Evolutionary conservation across 1,140 invertebrate species (phyloP), one percentile per base, ranked within the genome.

Genomic region (Drosophila ercepeae): DNA sequence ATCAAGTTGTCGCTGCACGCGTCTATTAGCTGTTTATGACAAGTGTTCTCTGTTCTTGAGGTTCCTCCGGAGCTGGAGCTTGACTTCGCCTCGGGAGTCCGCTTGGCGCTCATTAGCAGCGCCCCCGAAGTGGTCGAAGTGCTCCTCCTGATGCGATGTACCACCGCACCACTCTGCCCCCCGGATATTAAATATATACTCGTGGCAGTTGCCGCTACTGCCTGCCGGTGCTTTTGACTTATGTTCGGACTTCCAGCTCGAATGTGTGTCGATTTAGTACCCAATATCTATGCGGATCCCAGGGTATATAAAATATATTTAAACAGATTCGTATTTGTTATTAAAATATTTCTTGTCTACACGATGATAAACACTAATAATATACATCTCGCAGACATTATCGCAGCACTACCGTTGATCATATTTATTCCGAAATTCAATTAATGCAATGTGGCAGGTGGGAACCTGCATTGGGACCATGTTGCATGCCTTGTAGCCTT

Each of bases 11-110:
- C 78, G 78, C 78, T 83, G 78, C 70, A 71, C 70, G 78, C 78
- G 75, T 84, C 78, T 84, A 83, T 83, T 83, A 83, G 78, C 78
- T 83, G 78, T 84, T 83, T 83, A 83, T 83, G 78, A 84, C 71
- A 82, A 50, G 50, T 60, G 68, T 52, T 39, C 49, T 18, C 0
- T 16, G 39, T 39, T 64, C 23, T 61, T 13, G 44, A 27, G 36
- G 45, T 8, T 27, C 19, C 34, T 44, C 41, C 11, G 19, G 7
- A 49, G 46, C 19, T 14, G 4, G n/a, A 21, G 7, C 6, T 42
- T 1, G n/a, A 39, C n/a, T 39, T 7, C 2, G 32, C 67, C 64
- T 51, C 42, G 19, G 53, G 70, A 39, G 57, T 53, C 57, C 36
- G 52, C 72, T 52, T 53, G 52, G 7, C 69, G 63, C 73, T 83